Evolutionary conservation across 2,888 invertebrate genomes (phyloP).

Genomic region (Ametastegia equiseti): DNA sequence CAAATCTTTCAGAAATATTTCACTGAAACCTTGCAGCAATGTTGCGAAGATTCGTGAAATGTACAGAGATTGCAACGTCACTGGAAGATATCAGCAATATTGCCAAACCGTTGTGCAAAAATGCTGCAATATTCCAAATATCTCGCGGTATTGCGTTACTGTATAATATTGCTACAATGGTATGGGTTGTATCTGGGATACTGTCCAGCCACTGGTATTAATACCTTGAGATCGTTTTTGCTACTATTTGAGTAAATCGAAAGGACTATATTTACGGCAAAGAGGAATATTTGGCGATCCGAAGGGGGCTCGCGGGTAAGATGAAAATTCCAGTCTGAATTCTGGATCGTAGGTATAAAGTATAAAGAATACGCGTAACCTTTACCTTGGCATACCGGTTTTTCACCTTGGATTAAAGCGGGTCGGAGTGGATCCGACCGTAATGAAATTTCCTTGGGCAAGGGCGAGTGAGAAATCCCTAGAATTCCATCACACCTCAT

Average conservation of each 20-base stretch:
- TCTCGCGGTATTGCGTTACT: too few species aligned
- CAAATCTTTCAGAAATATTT: too few species aligned
- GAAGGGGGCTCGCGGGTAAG: not conserved
- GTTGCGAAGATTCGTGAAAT: too few species aligned
- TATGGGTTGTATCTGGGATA: too few species aligned
- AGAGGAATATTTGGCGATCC: not conserved
- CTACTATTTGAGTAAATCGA: not conserved
- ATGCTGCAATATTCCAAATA: too few species aligned
- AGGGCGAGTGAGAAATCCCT: not conserved
- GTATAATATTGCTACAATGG: too few species aligned
- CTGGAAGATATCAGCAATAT: too few species aligned
- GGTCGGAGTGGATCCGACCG: not conserved
- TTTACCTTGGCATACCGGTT: constrained; percentile 1
- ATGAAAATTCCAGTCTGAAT: not conserved
- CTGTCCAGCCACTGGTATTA: too few species aligned
- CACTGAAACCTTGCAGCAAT: too few species aligned
- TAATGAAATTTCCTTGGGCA: constrained; percentile 30
- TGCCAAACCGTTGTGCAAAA: too few species aligned
- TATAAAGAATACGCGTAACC: not conserved
- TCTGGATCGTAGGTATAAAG: constrained; percentile 6
- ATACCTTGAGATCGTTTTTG: not conserved
- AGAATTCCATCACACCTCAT: constrained; percentile 9
- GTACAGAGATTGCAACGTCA: too few species aligned
- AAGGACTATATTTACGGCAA: not conserved
- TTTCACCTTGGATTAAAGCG: not conserved